Percentiles rank a stretch among this genome's conserved stretches.
These are phyloP conservation scores for Craniophora ligustri DNA, from an alignment of 2,888 invertebrate species.

Conservation along the genomic window DNA sequence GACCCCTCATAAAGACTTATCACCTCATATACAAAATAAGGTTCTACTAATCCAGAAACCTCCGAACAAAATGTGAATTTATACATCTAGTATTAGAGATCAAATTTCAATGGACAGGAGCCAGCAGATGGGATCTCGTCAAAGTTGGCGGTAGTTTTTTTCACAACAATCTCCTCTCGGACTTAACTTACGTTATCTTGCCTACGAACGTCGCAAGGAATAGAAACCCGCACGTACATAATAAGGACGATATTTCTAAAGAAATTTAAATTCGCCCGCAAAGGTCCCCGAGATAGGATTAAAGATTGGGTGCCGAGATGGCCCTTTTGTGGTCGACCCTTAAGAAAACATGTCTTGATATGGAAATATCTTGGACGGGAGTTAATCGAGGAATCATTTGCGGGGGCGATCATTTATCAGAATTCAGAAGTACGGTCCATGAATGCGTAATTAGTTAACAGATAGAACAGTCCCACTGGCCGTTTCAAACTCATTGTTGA, in stretches of 20 bases:
- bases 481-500: slow-evolving; percentile 68
- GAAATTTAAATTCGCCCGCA: slow-evolving; percentile 89
- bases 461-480: slow-evolving; percentile 64
- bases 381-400: slow-evolving; percentile 86
- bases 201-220: slow-evolving; percentile 86
- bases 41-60: slow-evolving; percentile 81
- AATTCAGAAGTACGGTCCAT: slow-evolving; percentile 80
- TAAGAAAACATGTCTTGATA: slow-evolving; percentile 89
- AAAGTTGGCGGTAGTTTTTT: slow-evolving; percentile 87
- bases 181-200: slow-evolving; percentile 89
- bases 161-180: slow-evolving; percentile 88
- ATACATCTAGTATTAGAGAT: slow-evolving; percentile 65
- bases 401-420: slow-evolving; percentile 83
- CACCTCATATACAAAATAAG: slow-evolving; percentile 89
- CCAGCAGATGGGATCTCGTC: slow-evolving; percentile 81
- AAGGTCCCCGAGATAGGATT: slow-evolving; percentile 88
- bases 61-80: slow-evolving; percentile 67
- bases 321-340: slow-evolving; percentile 88
- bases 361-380: slow-evolving; percentile 86
- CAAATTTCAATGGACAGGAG: slow-evolving; percentile 67
- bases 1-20: slow-evolving; percentile 89
- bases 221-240: slow-evolving; percentile 88
- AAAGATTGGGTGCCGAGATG: slow-evolving; percentile 88
- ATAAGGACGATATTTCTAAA: slow-evolving; percentile 89
- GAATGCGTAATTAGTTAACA: slow-evolving; percentile 80